Evolutionary conservation across 2,113 vertebrate genomes (phyloP), one percentile per base, ranked within the genome.

Genomic region (Oncorhynchus keta): DNA sequence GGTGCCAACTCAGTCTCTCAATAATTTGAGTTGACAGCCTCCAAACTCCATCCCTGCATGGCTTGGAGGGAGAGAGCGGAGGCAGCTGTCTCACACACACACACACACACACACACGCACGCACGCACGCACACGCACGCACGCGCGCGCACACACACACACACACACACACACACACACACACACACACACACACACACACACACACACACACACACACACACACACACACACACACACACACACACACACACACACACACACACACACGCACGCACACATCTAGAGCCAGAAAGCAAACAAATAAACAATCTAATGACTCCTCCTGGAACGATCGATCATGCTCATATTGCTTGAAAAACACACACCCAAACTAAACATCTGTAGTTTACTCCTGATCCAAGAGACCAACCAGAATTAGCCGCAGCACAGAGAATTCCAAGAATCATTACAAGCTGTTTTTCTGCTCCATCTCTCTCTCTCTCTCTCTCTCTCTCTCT

Each of bases 11-110:
- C 84, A 83, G 79, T 73, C 8, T 39, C 2, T 12, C 80, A 59
- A 79, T 93, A 83, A 92, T 86, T 68, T 59, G 81, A 90, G 77
- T 74, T 89, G 92, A 92, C 91, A 92, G 89, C 81, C 72, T 81
- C 59, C 81, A 83, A 73, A 68, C 83, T 62, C 59, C n/a, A 2
- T n/a, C 20, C 39, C 80, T 24, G 12, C 8, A 24, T 81, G 74
- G 86, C 84, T 87, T 70, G 72, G 69, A 81, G 68, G 70, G 80
- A 76, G 87, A 83, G 76, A 83, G 86, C 80, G 49, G 74, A n/a
- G 73, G 77, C 62, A 76, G 75, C 62, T 16, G 80, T 74, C 76
- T 66, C 79, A 79, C 77, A 77, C 70, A 35, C 70, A 76, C 28
- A 65, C 32, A 77, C 76, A 70, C 8, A 24, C 49, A 76, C 30